Conservation (phyloP, 2,113 vertebrate species). For the Plecturocebus donacophilus region DNA sequence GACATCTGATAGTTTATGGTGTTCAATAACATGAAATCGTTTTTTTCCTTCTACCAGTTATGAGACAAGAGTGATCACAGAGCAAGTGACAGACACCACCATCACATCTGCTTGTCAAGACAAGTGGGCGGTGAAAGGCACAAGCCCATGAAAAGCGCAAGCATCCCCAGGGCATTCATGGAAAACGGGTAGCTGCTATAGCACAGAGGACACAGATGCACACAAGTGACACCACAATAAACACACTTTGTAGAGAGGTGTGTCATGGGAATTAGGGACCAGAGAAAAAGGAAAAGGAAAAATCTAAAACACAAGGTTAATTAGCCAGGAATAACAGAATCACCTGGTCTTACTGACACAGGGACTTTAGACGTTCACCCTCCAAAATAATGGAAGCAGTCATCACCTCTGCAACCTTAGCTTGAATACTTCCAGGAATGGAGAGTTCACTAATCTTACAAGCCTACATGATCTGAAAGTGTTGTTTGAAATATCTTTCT, state of each 20-base stretch:
- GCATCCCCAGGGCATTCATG: background rate
- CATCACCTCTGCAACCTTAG: background rate
- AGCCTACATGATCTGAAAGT: background rate
- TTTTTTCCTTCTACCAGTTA: background rate
- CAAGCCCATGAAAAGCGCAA: background rate
- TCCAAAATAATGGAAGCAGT: background rate
- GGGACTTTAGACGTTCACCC: background rate
- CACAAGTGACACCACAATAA: background rate
- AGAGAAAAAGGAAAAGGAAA: background rate
- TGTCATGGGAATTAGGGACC: background rate
- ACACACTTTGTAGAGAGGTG: background rate
- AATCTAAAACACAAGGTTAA: background rate
- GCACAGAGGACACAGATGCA: background rate
- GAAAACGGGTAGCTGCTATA: background rate
- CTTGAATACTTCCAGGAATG: background rate
- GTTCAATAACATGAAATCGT: background rate
- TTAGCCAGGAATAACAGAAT: background rate
- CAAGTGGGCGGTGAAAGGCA: background rate
- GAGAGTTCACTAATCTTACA: background rate
- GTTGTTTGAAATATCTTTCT: background rate
- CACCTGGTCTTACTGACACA: background rate
- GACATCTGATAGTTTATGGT: background rate
- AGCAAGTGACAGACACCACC: constrained; percentile 23
- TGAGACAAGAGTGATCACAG: constrained; percentile 11
- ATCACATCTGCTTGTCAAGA: constrained; percentile 31